Base-by-base conservation (phyloP, 2,888 invertebrate genomes). In the Lymantria dispar region DNA sequence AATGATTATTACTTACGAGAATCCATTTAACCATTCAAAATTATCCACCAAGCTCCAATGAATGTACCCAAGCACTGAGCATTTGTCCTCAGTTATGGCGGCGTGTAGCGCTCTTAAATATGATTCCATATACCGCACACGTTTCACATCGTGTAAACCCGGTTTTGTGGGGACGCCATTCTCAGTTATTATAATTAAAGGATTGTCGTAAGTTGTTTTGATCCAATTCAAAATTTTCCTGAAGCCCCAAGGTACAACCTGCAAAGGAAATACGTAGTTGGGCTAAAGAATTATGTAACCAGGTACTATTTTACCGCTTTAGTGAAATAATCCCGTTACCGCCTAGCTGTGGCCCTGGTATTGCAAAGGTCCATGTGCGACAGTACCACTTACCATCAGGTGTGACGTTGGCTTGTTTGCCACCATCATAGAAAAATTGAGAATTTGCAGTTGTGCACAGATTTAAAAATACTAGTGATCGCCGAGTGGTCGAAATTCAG, bases 31-130 rank as follows among this genome's bases (percentile, higher is more conserved):
- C 96, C 96, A 97, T 77, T 97, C 96, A 78, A 95, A 96, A 72
- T 96, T 96, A 70, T 97, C 97, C 81, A 97, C 92, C 12, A 97
- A 80, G 58, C 95, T 95, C 96, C 96, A 96, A 48, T 94, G 93
- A 0, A 95, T 93, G 71, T 96, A 97, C 0, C 94, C 95, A 8
- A 86, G 74, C 0, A 95, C 91, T 45, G 87, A 86, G 57, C 93
- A 94, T 0, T 92, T 91, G 72, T 94, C 94, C 37, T 91, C 83
- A 0, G 71, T 62, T 0, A 94, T 69, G 0, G 93, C 93, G 1
- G 78, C 65, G 41, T 91, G 79, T 12, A 93, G 47, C 0, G 87
- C 72, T 14, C 83, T 77, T 11, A 94, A 66, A 62, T 93, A 92
- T 0, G 79, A 73, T 47, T 92, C 87, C 1, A 92, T 85, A 71